These are phyloP conservation scores for Typhlichthys subterraneus DNA, from an alignment of 2,797 vertebrate genomes.

Conservation along the genomic window DNA sequence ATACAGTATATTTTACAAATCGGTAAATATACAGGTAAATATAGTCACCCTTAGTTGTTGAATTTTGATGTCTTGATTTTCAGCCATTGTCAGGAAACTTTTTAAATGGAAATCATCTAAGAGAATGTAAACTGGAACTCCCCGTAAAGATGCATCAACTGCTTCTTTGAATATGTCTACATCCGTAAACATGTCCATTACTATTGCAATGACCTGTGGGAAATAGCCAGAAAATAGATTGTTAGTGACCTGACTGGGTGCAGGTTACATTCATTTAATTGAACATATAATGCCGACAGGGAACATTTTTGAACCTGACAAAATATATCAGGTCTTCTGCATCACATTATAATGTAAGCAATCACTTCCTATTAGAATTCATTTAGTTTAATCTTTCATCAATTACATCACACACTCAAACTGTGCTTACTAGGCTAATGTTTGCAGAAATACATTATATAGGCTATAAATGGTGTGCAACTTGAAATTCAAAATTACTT, in stretches of 20 bases:
- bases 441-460: background rate
- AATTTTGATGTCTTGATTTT: constrained; percentile 88
- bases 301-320: too few species aligned
- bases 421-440: too few species aligned
- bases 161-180: constrained; percentile 95
- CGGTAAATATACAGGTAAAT: background rate
- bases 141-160: constrained; percentile 87
- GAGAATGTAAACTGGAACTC: constrained; percentile 90
- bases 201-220: constrained; percentile 89
- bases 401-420: too few species aligned
- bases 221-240: too few species aligned
- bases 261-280: too few species aligned
- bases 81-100: constrained; percentile 89
- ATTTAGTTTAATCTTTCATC: too few species aligned
- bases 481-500: too few species aligned
- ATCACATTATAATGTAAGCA: too few species aligned
- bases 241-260: too few species aligned
- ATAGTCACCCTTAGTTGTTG: constrained; percentile 89
- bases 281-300: background rate
- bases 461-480: background rate
- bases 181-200: constrained; percentile 96
- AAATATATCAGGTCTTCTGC: too few species aligned
- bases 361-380: too few species aligned
- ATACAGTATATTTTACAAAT: background rate
- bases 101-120: constrained; percentile 86